Percentiles rank a stretch among this genome's conserved stretches.
These are phyloP conservation scores for Atherix ibis DNA, from an alignment of 2,888 invertebrate genomes.

Conservation along the genomic window DNA sequence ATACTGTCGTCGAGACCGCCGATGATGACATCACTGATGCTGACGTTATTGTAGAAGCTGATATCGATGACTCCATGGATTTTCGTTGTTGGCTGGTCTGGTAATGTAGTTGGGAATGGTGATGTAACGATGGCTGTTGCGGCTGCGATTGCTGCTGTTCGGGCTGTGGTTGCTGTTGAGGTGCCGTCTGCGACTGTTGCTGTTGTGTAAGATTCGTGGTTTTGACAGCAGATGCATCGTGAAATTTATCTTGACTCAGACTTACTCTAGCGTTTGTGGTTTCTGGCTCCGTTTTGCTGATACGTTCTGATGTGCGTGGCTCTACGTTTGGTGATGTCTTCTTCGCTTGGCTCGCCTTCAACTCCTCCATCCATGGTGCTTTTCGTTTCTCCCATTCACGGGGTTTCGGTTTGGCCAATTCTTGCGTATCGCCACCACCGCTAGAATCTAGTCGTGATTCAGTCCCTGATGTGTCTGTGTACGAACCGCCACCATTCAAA, in stretches of 20 bases:
- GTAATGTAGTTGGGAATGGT: no score
- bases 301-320: constrained; percentile 15
- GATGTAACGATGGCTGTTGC: neutral
- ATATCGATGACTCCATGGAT: constrained; percentile 6
- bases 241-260: constrained; percentile 3
- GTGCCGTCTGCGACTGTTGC: constrained; percentile 6
- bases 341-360: constrained; percentile 53
- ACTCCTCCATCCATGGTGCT: constrained; percentile 68
- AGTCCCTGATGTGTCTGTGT: neutral
- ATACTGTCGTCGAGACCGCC: neutral
- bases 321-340: constrained; percentile 27
- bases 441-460: neutral
- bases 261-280: neutral
- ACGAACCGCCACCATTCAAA: constrained; percentile 22
- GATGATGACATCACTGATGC: constrained; percentile 1
- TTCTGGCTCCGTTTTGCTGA: constrained; percentile 1
- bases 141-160: neutral
- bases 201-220: constrained; percentile 3
- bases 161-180: no score
- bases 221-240: neutral
- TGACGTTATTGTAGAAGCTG: constrained; percentile 1
- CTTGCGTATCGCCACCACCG: constrained; percentile 19
- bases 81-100: constrained; percentile 6
- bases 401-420: constrained; percentile 43
- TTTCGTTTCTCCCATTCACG: constrained; percentile 57